Base-by-base conservation (phyloP, 2,888 invertebrate genomes). In the Panzeria rudis region DNA sequence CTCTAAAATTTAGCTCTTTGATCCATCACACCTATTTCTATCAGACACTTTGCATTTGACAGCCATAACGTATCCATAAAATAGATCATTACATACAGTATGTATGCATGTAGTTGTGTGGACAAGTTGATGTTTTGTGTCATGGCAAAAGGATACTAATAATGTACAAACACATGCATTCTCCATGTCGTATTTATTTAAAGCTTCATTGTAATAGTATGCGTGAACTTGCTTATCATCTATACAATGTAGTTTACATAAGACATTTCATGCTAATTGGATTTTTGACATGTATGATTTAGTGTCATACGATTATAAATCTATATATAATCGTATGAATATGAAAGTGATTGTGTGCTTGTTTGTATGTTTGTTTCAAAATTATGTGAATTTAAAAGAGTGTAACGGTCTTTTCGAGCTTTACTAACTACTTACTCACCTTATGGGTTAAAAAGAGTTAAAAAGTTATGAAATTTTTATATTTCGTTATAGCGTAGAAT, bases 211-310 rank as follows among this genome's bases (percentile, higher is more conserved):
- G 13, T 20, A 3, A 38, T 13, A 52, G 47, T 29, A 25, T 52
- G 9, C 68, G 35, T 47, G 25, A 15, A 32, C 7, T 35, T n/a
- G 20, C 29, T 79, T 32, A 41, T 25, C 41, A 52, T 64, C 38
- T 17, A 8, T 64, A 38, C 20, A 59, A 52, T 47, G 7, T 20
- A 32, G 29, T 38, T 52, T 52, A 75, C 61, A 73, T 41, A 64
- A 80, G 61, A 75, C 52, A 75, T 82, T 71, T 79, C 47, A 59
- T 85, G 59, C 85, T 85, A 85, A 85, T 85, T 85, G 85, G 82
- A 85, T 85, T 85, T 79, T 69, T 85, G 85, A 71, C 71, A 75
- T 78, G 69, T 71, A 71, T 75, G 78, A 61, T 32, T 75, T 82
- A 75, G 59, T 85, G 75, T 71, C 78, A 79, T n/a, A n/a, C 59